These are phyloP conservation scores for Penelope pileata DNA, from an alignment of 2,113 vertebrate species.

Conservation along the genomic window DNA sequence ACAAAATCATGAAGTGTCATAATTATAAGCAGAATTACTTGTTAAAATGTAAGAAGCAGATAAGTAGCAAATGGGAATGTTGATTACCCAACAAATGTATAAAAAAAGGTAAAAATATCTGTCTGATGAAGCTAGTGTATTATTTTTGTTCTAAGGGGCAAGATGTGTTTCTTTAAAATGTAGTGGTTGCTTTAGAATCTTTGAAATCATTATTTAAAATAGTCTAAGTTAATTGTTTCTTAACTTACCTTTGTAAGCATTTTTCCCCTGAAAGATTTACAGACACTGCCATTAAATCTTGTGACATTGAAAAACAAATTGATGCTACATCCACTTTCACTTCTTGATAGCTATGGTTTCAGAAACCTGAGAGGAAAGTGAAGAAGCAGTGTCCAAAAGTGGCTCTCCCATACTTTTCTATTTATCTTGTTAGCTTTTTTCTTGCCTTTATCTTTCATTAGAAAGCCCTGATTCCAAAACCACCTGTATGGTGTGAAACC, in stretches of 20 bases:
- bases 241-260: background rate
- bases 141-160: background rate
- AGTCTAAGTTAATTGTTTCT: background rate
- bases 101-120: background rate
- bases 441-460: background rate
- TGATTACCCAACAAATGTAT: constrained; percentile 67
- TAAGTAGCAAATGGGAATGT: constrained; percentile 73
- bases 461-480: background rate
- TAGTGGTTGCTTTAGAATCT: background rate
- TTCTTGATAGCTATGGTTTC: background rate
- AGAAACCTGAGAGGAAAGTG: background rate
- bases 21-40: constrained; percentile 76
- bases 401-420: background rate
- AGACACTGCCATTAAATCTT: background rate
- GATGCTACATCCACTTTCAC: background rate
- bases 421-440: background rate
- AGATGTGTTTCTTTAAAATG: background rate
- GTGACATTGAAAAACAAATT: background rate
- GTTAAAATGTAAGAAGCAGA: constrained; percentile 73
- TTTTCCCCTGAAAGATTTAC: background rate
- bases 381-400: background rate
- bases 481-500: background rate
- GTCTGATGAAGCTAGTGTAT: background rate
- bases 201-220: background rate
- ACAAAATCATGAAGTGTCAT: constrained; percentile 61